These are phyloP conservation scores for Erinaceus europaeus DNA, from an alignment of 2,113 vertebrate species.

Conservation along the genomic window DNA sequence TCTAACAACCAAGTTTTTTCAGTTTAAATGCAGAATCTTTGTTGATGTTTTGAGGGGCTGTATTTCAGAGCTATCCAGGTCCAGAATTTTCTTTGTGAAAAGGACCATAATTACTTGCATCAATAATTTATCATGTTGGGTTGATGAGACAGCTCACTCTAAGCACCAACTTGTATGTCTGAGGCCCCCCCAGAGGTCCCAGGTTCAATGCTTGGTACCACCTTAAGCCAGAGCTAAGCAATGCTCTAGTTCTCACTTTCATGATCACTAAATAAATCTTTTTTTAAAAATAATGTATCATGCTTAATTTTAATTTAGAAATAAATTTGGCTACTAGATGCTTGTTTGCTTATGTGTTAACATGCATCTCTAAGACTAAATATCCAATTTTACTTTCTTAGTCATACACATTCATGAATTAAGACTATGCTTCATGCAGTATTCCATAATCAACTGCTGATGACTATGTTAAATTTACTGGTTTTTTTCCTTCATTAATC, in stretches of 20 bases:
- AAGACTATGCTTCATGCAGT: not conserved
- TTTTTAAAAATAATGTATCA: too few relatives aligned
- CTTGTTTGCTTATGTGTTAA: not conserved
- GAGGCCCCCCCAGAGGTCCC: too few relatives aligned
- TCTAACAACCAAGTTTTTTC: not conserved
- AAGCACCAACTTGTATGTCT: too few relatives aligned
- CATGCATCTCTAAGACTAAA: not conserved
- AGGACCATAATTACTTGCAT: not conserved
- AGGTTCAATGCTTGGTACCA: too few relatives aligned
- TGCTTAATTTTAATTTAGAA: not conserved
- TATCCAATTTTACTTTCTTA: not conserved
- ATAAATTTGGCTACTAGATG: not conserved
- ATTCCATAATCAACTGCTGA: not conserved
- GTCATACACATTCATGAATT: not conserved
- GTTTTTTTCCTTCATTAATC: not conserved
- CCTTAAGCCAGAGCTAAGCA: too few relatives aligned
- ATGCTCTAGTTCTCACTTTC: too few relatives aligned
- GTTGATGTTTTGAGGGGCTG: not conserved
- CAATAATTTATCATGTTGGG: not conserved
- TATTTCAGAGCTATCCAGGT: not conserved
- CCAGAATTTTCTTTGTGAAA: not conserved
- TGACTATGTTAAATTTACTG: not conserved
- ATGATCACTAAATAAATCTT: too few relatives aligned
- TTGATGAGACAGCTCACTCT: too few relatives aligned
- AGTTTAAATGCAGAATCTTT: not conserved